Percentiles rank a stretch among this genome's conserved stretches.
Conservation (phyloP, 2,888 invertebrate genomes). For the Callyntrura sp. region DNA sequence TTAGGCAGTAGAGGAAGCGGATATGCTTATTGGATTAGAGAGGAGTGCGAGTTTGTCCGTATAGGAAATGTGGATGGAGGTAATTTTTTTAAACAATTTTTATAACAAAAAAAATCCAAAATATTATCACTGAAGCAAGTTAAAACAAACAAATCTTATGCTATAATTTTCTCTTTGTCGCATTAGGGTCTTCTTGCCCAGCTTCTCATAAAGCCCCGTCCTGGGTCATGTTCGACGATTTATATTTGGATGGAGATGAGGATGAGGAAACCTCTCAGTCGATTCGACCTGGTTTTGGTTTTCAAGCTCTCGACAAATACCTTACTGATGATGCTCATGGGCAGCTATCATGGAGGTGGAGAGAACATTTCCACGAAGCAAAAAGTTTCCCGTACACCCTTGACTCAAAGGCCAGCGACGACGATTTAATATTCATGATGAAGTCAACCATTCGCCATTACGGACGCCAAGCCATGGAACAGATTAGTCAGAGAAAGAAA, state of each 20-base stretch:
- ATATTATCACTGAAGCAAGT: background rate
- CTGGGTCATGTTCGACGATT: constrained; percentile 81
- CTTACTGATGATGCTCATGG: constrained; percentile 80
- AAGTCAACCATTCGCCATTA: constrained; percentile 81
- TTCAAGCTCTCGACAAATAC: constrained; percentile 82
- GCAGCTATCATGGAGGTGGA: constrained; percentile 80
- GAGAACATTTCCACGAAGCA: constrained; percentile 80
- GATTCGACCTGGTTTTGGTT: constrained; percentile 80
- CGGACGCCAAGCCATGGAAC: constrained; percentile 79
- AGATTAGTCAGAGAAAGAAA: constrained; percentile 76
- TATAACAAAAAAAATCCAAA: background rate
- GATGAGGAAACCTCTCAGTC: constrained; percentile 73
- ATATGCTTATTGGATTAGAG: constrained; percentile 81
- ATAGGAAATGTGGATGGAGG: constrained; percentile 81
- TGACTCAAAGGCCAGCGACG: constrained; percentile 81
- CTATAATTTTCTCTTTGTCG: background rate
- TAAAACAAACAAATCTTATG: no score
- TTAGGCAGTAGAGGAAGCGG: constrained; percentile 82
- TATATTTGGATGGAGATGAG: constrained; percentile 78
- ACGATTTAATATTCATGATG: constrained; percentile 81
- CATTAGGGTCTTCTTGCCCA: constrained; percentile 75
- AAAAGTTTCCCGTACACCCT: constrained; percentile 81
- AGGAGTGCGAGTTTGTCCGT: constrained; percentile 80
- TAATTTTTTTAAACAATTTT: constrained; percentile 20
- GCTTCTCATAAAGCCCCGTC: constrained; percentile 83